These are phyloP conservation scores for Pyrgilauda ruficollis DNA, from an alignment of 2,113 vertebrate genomes.

Conservation along the genomic window DNA sequence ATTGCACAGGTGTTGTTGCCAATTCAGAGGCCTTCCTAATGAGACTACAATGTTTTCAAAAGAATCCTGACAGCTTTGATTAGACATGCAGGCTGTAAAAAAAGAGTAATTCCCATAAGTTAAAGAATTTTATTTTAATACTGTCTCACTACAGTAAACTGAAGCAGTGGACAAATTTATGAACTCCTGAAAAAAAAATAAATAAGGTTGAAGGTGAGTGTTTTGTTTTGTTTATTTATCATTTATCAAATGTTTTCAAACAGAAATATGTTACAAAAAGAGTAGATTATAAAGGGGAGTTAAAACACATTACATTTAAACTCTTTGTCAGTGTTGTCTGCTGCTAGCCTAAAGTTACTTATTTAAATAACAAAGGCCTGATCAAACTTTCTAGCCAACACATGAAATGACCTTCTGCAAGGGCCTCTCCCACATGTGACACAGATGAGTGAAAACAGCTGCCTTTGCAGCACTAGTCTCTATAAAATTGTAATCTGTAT, in stretches of 20 bases:
- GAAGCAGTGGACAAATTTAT: neutral
- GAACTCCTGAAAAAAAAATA: neutral
- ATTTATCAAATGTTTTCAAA: neutral
- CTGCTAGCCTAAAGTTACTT: neutral
- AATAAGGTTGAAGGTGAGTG: neutral
- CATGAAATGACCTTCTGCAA: neutral
- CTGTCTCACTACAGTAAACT: neutral
- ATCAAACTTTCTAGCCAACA: neutral
- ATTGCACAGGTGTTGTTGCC: neutral
- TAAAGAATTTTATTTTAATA: neutral
- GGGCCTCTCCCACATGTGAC: neutral
- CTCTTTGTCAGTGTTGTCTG: neutral
- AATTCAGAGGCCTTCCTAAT: neutral
- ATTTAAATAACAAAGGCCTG: neutral
- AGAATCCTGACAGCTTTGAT: neutral
- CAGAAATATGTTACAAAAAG: neutral
- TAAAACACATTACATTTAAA: neutral
- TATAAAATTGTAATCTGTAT: conserved; percentile 2
- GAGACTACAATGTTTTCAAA: neutral
- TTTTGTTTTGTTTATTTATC: neutral
- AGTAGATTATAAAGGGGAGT: neutral
- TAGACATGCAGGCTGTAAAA: neutral
- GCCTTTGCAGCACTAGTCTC: conserved; percentile 5
- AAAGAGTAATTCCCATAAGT: neutral
- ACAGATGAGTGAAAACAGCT: neutral